Evolutionary conservation across 2,113 vertebrate species (phyloP).

Genomic region (Cervus canadensis): DNA sequence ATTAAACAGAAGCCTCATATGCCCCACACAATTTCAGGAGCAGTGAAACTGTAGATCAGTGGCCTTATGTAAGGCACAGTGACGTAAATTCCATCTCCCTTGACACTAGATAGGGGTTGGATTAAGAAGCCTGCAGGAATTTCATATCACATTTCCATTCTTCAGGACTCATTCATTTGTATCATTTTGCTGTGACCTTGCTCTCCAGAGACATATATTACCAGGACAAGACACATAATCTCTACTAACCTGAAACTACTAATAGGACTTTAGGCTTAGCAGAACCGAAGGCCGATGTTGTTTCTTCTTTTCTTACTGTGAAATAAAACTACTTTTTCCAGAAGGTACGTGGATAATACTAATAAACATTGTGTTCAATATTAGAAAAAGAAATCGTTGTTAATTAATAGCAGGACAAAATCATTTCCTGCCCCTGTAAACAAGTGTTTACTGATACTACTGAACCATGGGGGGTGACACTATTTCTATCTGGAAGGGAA

Average conservation of each 20-base stretch:
- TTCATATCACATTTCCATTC: constrained; percentile 55
- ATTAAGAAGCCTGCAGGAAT: constrained; percentile 65
- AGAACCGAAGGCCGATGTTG: neutral
- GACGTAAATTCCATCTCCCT: constrained; percentile 58
- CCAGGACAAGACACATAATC: constrained; percentile 49
- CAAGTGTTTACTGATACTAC: neutral
- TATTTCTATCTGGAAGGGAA: neutral
- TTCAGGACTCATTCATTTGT: constrained; percentile 45
- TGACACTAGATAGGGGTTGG: constrained; percentile 9
- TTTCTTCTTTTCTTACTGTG: neutral
- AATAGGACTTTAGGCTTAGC: neutral
- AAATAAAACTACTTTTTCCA: constrained; percentile 26
- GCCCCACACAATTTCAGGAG: constrained; percentile 41
- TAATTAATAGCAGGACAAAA: neutral
- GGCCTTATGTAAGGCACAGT: constrained; percentile 53
- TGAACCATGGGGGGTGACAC: neutral
- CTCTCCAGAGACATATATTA: constrained; percentile 59
- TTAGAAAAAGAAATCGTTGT: neutral
- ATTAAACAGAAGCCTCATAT: constrained; percentile 47
- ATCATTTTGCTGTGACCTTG: constrained; percentile 51
- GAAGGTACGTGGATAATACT: neutral
- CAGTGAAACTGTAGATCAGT: constrained; percentile 15
- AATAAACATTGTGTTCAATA: neutral
- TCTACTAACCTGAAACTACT: constrained; percentile 40
- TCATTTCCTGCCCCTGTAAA: neutral